Evolutionary conservation across 2,797 vertebrate genomes (phyloP).

Genomic region (Platalea minor): DNA sequence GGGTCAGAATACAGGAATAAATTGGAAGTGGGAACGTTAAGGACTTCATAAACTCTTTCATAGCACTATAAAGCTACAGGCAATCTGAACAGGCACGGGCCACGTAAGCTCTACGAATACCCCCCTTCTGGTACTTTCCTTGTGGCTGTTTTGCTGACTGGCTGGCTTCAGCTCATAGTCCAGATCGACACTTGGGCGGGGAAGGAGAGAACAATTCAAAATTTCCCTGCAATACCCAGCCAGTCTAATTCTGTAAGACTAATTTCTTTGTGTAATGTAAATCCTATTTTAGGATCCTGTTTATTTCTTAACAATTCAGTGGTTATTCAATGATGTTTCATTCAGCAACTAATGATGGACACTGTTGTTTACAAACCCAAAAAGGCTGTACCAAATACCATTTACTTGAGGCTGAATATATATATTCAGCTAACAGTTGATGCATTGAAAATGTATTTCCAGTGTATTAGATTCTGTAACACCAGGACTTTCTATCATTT

Average conservation of each 20-base stretch:
- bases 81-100: not conserved
- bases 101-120: not conserved
- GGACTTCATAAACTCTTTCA: not conserved
- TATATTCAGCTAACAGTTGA: not conserved
- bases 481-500: not conserved
- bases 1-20: not conserved
- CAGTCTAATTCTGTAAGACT: not conserved
- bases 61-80: not conserved
- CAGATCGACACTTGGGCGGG: not conserved
- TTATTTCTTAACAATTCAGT: not conserved
- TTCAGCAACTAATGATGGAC: not conserved
- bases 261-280: not conserved
- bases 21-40: not conserved
- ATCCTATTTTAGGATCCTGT: not conserved
- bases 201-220: not conserved
- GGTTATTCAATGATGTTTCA: not conserved
- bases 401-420: not conserved
- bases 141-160: not conserved
- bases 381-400: not conserved
- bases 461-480: not conserved
- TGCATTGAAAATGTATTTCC: conserved; percentile 18
- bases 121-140: not conserved
- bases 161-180: not conserved
- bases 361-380: not conserved
- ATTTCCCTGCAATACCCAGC: not conserved